Evolutionary conservation across 2,113 vertebrate genomes (phyloP).

Genomic region (Himantopus leucocephalus): DNA sequence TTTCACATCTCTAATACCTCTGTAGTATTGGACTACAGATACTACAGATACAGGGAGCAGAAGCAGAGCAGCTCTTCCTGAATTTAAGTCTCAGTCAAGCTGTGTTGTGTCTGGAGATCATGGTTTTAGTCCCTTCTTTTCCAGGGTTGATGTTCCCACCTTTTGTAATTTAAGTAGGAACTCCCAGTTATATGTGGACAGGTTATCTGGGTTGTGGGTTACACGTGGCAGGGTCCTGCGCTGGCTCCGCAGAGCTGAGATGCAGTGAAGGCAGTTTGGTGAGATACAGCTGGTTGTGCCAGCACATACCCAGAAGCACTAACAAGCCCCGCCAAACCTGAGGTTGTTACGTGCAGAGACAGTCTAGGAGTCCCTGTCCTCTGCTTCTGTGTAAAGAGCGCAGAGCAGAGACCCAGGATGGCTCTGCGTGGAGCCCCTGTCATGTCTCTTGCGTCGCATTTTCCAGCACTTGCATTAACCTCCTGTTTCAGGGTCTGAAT

Average conservation of each 20-base stretch:
- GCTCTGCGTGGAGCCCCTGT: not conserved
- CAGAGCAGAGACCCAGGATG: not conserved
- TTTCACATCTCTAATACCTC: not conserved
- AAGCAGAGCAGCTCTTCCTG: not conserved
- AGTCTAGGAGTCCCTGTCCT: not conserved
- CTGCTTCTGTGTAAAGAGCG: not conserved
- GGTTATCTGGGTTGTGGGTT: not conserved
- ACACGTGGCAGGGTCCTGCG: fast-evolving
- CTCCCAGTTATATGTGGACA: not conserved
- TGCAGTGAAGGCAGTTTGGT: not conserved
- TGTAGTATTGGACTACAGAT: not conserved
- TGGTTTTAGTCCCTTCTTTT: not conserved
- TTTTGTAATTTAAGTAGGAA: not conserved
- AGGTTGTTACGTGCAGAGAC: not conserved
- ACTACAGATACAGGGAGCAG: not conserved
- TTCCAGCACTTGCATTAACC: not conserved
- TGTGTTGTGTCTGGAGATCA: not conserved
- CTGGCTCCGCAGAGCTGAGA: not conserved
- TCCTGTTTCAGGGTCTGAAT: not conserved
- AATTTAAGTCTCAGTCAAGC: not conserved
- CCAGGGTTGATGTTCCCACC: not conserved
- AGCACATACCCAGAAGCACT: not conserved
- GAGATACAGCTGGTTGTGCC: not conserved
- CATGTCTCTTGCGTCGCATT: no score
- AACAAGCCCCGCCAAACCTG: not conserved